Percentiles rank a stretch among this genome's conserved stretches.
Conservation (phyloP, 2,888 invertebrate genomes). For the Gymnoscelis rufifasciata region DNA sequence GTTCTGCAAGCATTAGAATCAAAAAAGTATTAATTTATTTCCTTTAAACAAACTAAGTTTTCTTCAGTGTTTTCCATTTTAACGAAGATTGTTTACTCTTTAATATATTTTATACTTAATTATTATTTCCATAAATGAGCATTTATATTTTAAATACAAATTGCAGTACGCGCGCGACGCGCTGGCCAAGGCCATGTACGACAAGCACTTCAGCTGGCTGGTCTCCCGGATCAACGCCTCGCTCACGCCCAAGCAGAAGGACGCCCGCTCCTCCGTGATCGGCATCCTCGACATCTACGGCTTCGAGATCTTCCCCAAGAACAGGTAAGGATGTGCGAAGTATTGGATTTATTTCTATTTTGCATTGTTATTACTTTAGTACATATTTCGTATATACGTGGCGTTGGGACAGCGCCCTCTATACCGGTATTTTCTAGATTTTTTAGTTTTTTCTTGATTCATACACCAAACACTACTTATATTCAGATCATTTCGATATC, state of each 20-base stretch:
- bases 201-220: conserved; percentile 94
- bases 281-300: conserved; percentile 97
- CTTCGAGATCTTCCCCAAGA: conserved; percentile 94
- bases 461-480: too few species aligned
- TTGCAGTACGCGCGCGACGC: conserved; percentile 91
- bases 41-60: too few species aligned
- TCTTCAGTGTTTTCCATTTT: too few species aligned
- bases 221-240: conserved; percentile 89
- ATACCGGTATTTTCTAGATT: too few species aligned
- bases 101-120: background rate
- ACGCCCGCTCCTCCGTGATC: conserved; percentile 83
- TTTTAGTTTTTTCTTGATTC: too few species aligned
- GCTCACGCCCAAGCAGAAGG: conserved; percentile 79
- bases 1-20: conserved; percentile 50
- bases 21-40: conserved; percentile 36
- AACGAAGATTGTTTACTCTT: too few species aligned
- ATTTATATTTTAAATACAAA: conserved; percentile 16
- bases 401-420: too few species aligned
- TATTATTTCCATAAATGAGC: conserved; percentile 4
- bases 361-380: too few species aligned
- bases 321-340: too few species aligned
- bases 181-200: conserved; percentile 93
- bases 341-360: too few species aligned
- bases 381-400: too few species aligned
- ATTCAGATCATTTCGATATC: too few species aligned